Evolutionary conservation across 37 sponge, comb jelly and placozoan genomes (phyloP), one percentile per base, ranked within the genome.

Genomic region (Halisarca cf. caerulea): DNA sequence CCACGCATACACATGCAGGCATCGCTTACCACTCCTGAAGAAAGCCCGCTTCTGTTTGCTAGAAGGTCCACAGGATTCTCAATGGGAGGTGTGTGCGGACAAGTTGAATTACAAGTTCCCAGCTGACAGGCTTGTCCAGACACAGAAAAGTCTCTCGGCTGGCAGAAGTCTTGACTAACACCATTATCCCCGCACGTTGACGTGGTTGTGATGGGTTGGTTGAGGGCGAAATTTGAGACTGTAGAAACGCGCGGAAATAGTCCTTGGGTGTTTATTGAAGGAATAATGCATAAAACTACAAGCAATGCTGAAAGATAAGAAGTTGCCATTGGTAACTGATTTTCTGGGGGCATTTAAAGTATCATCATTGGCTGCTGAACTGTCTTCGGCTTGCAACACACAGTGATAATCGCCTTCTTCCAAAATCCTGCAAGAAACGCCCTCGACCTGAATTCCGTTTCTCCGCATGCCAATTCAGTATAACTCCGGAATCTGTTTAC

Each of bases 61-160:
- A 91, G 59, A 6, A 91, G 51, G 24, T 84, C 80, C 54, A 83
- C 79, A 34, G 43, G 47, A 4, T 33, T 28, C 7, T 83, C 84
- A 23, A 55, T 30, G 3, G 58, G 54, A 8, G 80, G 66, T 11
- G 86, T 85, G 62, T 80, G 80, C 2, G 89, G 92, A 68, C 92
- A 92, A 7, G 92, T 83, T 21, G 42, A 68, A 80, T 92, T 88
- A 89, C 92, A 92, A n/a, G 27, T 11, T 21, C 36, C 45, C 21
- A 74, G 45, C 45, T 6, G 42, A 74, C 77, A 74, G 3, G 8
- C 77, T 3, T 1, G 38, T 6, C 44, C 45, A 17, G 42, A 11
- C 2, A 40, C 11, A 6, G 9, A 14, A 14, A 40, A 74, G 45
- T 23, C 45, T 2, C 25, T 24, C 25, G 77, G 77, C 21, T 37